These are phyloP conservation scores for Rhynchophorus ferrugineus DNA, from an alignment of 1,140 invertebrate genomes.

Conservation along the genomic window DNA sequence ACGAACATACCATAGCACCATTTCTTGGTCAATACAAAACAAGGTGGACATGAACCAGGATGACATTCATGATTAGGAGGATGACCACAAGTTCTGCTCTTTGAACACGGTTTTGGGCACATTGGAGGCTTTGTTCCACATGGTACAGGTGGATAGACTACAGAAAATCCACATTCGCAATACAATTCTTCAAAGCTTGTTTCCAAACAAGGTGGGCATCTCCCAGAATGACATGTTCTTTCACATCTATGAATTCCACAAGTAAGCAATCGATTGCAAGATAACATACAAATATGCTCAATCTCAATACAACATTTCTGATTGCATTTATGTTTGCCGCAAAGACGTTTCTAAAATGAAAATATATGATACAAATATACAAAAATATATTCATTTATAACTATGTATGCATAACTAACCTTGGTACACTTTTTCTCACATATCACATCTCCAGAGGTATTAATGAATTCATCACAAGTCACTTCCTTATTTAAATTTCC, in stretches of 20 bases:
- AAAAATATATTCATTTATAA: not conserved
- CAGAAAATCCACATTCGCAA: conserved; percentile 82
- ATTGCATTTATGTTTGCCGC: conserved; percentile 85
- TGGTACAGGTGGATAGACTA: conserved; percentile 81
- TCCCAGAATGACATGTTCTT: conserved; percentile 78
- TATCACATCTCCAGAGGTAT: conserved; percentile 60
- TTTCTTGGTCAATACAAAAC: conserved; percentile 69
- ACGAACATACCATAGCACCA: conserved; percentile 16
- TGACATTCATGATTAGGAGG: conserved; percentile 72
- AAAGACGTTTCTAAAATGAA: conserved; percentile 59
- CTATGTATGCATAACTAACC: too few species aligned
- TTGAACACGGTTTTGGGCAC: conserved; percentile 70
- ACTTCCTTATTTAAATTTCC: conserved; percentile 79
- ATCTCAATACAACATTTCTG: conserved; percentile 77
- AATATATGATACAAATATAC: conserved; percentile 2
- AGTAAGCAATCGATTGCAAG: conserved; percentile 70
- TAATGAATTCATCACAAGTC: conserved; percentile 63
- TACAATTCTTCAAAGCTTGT: conserved; percentile 81
- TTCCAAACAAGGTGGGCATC: conserved; percentile 75
- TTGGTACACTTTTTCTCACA: conserved; percentile 88
- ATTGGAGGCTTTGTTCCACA: conserved; percentile 80
- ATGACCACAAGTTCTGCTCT: conserved; percentile 75
- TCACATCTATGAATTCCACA: conserved; percentile 87
- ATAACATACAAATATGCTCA: conserved; percentile 76
- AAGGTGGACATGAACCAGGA: conserved; percentile 81